Base-by-base conservation (phyloP, 23 tunicate genomes). In the Styela clava region DNA sequence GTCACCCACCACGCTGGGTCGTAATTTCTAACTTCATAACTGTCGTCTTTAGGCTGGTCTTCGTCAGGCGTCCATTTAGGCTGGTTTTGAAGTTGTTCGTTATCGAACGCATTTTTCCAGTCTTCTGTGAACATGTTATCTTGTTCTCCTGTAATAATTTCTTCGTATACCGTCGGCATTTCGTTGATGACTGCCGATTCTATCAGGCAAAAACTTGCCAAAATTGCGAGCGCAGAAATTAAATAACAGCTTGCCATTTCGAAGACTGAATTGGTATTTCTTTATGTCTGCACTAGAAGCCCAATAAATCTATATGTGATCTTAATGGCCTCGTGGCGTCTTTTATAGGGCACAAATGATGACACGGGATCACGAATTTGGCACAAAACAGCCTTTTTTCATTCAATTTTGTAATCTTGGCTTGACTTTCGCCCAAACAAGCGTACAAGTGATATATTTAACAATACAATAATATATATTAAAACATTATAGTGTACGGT, bases 1-100 rank as follows among this genome's bases (percentile, higher is more conserved):
- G 70, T 24, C 29, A 65, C 70, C 70, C 70, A 65, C 70, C 70
- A 65, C 7, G 70, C 70, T 65, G 70, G 70, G 5, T 9, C 70
- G 70, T 65, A 65, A 5, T 65, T 27, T 27, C 70, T 65, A 7
- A 65, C 70, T 65, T 65, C 70, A 18, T 24, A 65, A 16, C 18
- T 5, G 7, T 27, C 16, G 18, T 65, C 70, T 12, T 9, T 65
- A 5, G 70, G 70, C 16, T 65, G 70, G 29, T 16, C 70, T 24
- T 65, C 70, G 70, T 25, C 70, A 5, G 31, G 18, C 16, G 31
- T 65, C 70, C 70, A 65, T 65, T 27, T 65, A 5, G 70, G 70
- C 18, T 65, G 70, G 3, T 18, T 12, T 5, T 3, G 5, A 25
- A 65, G 31, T 24, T 25, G 31, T 16, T 65, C 70, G 5, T 65